A percentile compares a stretch with the other conserved stretches of the same genome.
These are phyloP conservation scores for Ranitomeya imitator DNA, from an alignment of 2,113 vertebrate genomes.

Conservation along the genomic window DNA sequence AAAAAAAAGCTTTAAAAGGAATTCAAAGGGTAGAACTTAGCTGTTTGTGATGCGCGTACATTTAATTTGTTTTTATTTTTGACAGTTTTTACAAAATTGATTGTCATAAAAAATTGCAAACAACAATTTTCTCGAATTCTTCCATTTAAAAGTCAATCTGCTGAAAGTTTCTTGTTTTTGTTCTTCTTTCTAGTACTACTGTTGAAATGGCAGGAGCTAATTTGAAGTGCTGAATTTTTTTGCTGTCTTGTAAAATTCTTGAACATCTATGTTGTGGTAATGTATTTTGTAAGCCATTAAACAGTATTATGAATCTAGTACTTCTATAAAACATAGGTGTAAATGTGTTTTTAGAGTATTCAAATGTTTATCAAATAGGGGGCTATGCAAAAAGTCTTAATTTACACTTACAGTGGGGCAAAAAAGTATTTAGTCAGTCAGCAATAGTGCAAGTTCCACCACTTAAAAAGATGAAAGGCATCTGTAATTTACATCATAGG, in stretches of 20 bases:
- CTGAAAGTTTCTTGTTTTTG: background rate
- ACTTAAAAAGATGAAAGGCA: too few relatives aligned
- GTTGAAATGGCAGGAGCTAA: too few relatives aligned
- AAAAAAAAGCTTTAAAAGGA: background rate
- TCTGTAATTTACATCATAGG: too few relatives aligned
- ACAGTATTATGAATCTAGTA: background rate
- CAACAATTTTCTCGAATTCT: background rate
- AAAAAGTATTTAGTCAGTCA: too few relatives aligned
- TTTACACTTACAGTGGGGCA: too few relatives aligned
- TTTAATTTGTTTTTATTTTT: background rate
- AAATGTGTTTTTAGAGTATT: too few relatives aligned
- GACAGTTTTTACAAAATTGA: background rate
- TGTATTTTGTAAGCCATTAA: background rate
- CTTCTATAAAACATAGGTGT: too few relatives aligned
- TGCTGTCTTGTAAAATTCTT: background rate
- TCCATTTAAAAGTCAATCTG: background rate
- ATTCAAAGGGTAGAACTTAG: background rate
- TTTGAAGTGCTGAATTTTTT: background rate
- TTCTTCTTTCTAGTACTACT: background rate
- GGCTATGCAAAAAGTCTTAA: too few relatives aligned
- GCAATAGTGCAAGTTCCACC: too few relatives aligned
- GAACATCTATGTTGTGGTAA: background rate
- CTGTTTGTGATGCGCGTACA: background rate
- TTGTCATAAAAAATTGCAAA: background rate
- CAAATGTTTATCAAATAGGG: too few relatives aligned